These are phyloP conservation scores for Ophioninae sp. DNA, from an alignment of 2,888 invertebrate species.

Conservation along the genomic window DNA sequence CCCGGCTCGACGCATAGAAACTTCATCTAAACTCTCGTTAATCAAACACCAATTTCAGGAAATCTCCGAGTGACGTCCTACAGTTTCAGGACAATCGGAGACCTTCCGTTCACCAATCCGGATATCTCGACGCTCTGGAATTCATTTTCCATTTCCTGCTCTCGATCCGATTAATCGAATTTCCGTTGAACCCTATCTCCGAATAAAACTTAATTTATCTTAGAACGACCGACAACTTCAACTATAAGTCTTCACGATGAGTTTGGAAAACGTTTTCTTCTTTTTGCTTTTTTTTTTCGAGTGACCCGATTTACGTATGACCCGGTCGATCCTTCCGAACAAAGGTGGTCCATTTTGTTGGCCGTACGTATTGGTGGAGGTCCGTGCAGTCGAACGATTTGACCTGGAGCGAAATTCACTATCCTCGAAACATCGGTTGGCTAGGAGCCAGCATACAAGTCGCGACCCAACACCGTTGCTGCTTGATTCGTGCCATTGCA, in stretches of 20 bases:
- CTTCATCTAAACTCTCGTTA: constrained; percentile 57
- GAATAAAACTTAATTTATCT: constrained; percentile 49
- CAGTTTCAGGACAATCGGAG: constrained; percentile 48
- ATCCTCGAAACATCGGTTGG: constrained; percentile 39
- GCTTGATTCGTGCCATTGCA: constrained; percentile 1
- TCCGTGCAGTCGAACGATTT: constrained; percentile 7
- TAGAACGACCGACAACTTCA: constrained; percentile 27
- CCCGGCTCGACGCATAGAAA: constrained; percentile 16
- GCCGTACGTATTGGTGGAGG: constrained; percentile 9
- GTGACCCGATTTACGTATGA: constrained; percentile 19
- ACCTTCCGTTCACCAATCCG: constrained; percentile 16
- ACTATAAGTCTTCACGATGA: constrained; percentile 26
- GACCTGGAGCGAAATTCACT: constrained; percentile 35
- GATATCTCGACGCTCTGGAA: constrained; percentile 23
- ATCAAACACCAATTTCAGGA: constrained; percentile 57
- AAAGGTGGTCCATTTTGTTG: constrained; percentile 1
- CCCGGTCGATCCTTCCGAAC: neutral
- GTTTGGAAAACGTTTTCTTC: constrained; percentile 15
- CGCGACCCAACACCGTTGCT: constrained; percentile 1
- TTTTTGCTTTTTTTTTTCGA: neutral
- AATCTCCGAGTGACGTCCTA: constrained; percentile 38
- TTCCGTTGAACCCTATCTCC: neutral
- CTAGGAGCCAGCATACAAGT: constrained; percentile 35
- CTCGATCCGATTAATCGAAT: constrained; percentile 35
- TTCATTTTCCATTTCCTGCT: constrained; percentile 39